Evolutionary conservation across 2,888 invertebrate species (phyloP), one percentile per base, ranked within the genome.

Genomic region (Sesia bembeciformis): DNA sequence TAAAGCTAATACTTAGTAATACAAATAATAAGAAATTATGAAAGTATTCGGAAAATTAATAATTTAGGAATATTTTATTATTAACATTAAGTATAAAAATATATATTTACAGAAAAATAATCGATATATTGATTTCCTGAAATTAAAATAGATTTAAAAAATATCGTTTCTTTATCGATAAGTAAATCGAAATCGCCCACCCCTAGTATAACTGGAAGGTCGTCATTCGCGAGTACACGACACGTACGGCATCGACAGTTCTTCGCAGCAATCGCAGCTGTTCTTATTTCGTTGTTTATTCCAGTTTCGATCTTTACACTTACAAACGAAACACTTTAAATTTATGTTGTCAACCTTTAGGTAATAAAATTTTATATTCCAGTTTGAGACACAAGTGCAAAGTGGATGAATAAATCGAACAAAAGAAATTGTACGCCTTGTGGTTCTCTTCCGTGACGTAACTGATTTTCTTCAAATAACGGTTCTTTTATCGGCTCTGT

Each of bases 361-460:
- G 4, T 8, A n/a, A 23, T 46, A 46, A 46, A 46, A n/a, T 46
- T 46, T 46, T 4, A 46, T 46, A 23, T 23, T 23, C 23, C 23
- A 23, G 23, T 23, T 23, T 46, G 5, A 46, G 8, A 46, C 46
- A 7, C 46, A 23, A 23, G 23, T 23, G 8, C 5, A 46, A n/a
- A 46, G 8, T n/a, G 46, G 23, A 46, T 46, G n/a, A 6, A 46
- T 23, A n/a, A 46, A 46, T 38, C n/a, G 50, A 52, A 58, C 54
- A 54, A 56, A 51, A 53, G 52, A 53, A 6, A 23, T 46, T 46
- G 46, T 46, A 8, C 8, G 23, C 46, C 8, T 60, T 66, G 62
- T 62, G 62, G 65, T 67, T 63, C 60, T 72, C 70, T 73, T 72
- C 59, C 70, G 78, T 89, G 88, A 89, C 88, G 88, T 88, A 89